Evolutionary conservation across 2,888 invertebrate genomes (phyloP), one percentile per base, ranked within the genome.

Genomic region (Erebia epiphron): DNA sequence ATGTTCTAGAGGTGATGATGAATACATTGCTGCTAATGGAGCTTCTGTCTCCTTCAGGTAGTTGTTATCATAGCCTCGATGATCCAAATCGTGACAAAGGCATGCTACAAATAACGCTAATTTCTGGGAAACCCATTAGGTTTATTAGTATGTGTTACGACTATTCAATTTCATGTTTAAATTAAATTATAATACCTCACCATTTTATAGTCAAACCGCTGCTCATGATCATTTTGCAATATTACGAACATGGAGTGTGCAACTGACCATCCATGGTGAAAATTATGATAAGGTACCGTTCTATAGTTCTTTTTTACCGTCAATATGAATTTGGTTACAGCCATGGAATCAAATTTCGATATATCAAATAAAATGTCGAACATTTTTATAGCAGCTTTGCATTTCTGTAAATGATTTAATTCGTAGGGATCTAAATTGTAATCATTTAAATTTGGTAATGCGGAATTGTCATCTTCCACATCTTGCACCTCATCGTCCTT

Each of bases 301-400:
- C 98, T 93, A 83, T 98, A 98, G 88, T 98, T 98, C 86, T 97
- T 98, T 82, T 95, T 95, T 3, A 98, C 97, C 0, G 97, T 98
- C 77, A 98, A 83, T 1, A 96, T 95, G 82, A 98, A 98, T 68
- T 95, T 93, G 43, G 95, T 94, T 67, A 97, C 84, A 64, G 95
- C 95, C 75, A 94, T 95, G 35, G 94, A 85, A 78, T 97, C 97
- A 85, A 96, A 97, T 56, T 95, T 90, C 0, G 86, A 83, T 67
- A 95, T 79, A 1, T 95, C 95, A 80, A 97, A 97, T 9, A 98
- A 91, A 75, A 96, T 95, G 35, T 94, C 93, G 83, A 97, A 97
- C 97, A 97, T 97, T 79, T 93, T 95, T 14, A 97, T 94, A 0
- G 96, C 95, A 75, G 95, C 94, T 65, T 95, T 93, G 1, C 96